phyloP scores from a whole-genome alignment of 1,140 invertebrate genomes.

The Bombus superbus region DNA sequence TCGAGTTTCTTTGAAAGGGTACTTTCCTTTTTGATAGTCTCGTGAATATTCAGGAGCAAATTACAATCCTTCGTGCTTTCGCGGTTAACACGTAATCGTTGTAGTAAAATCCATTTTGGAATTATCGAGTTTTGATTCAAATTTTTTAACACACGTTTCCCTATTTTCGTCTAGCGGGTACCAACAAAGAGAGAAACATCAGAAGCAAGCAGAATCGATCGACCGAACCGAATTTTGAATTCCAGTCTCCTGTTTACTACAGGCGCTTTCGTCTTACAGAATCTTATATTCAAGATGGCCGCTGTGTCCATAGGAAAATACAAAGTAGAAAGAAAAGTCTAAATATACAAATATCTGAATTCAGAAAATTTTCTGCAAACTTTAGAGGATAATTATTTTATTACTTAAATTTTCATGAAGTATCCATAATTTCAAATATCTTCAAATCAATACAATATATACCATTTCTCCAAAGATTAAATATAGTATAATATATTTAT shows the following conservation, averaged over 20 bases:
- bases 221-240: slow-evolving; percentile 1
- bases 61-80: background rate
- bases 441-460: background rate
- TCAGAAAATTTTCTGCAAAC: background rate
- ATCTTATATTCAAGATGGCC: background rate
- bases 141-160: background rate
- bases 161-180: background rate
- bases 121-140: background rate
- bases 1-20: background rate
- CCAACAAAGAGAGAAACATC: background rate
- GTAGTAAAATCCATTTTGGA: background rate
- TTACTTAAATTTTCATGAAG: background rate
- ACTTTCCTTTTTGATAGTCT: background rate
- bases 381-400: background rate
- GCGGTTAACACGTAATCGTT: background rate
- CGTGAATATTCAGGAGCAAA: background rate
- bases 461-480: background rate
- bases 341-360: background rate
- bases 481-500: background rate
- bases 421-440: background rate
- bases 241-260: background rate
- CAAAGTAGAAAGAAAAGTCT: background rate
- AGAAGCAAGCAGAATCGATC: background rate
- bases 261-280: background rate
- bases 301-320: background rate